phyloP scores from a whole-genome alignment of 1,140 invertebrate genomes.

The Microplitis demolitor region DNA sequence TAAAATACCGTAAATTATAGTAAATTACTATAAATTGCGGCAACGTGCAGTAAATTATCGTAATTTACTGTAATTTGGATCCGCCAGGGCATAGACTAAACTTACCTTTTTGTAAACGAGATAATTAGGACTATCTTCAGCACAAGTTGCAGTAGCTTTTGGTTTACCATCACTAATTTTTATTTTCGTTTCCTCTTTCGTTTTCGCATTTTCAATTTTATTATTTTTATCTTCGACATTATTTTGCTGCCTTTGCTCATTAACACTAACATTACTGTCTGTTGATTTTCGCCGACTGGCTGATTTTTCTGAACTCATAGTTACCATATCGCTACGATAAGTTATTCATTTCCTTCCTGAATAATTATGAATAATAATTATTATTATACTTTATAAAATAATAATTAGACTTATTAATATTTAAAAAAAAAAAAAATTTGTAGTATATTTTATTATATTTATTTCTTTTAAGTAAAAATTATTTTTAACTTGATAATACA shows the following conservation, averaged over 20 bases:
- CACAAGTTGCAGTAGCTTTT: conserved; percentile 47
- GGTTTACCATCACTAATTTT: conserved; percentile 37
- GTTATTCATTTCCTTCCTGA: conserved; percentile 36
- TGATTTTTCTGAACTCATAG: conserved; percentile 59
- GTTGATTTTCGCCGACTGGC: conserved; percentile 51
- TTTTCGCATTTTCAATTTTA: conserved; percentile 30
- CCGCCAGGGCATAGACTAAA: background rate
- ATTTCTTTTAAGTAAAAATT: no score
- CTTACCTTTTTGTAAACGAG: conserved; percentile 55
- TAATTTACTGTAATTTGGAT: background rate
- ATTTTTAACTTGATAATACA: no score
- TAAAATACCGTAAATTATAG: background rate
- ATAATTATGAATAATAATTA: background rate
- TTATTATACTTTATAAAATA: no score
- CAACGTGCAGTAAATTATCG: background rate
- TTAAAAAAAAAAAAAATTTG: no score
- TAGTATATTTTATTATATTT: no score
- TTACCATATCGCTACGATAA: conserved; percentile 54
- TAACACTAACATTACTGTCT: conserved; percentile 41
- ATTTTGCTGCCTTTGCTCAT: conserved; percentile 33
- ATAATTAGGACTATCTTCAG: conserved; percentile 56
- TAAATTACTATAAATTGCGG: no score
- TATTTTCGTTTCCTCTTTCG: conserved; percentile 27
- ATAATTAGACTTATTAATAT: no score
- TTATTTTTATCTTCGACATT: conserved; percentile 24